phyloP scores from a whole-genome alignment of 2,888 invertebrate genomes.

The Unio pictorum region DNA sequence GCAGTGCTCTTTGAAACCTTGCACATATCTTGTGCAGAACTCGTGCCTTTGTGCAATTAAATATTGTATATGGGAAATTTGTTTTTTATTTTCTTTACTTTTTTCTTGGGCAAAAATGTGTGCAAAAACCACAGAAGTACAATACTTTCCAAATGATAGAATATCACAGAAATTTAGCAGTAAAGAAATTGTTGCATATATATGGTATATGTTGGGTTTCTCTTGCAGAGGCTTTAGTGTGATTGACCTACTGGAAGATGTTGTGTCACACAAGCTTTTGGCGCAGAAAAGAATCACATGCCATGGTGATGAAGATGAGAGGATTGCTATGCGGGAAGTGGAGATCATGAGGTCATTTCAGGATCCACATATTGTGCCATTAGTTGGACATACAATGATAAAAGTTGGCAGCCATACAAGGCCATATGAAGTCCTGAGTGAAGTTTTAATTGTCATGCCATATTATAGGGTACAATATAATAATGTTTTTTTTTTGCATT shows the following conservation, averaged over 20 bases:
- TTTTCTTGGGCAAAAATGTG: no score
- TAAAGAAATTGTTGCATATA: no score
- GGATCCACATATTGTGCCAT: conserved; percentile 83
- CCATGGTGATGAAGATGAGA: conserved; percentile 84
- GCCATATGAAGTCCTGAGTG: conserved; percentile 75
- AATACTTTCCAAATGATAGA: no score
- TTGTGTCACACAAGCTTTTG: conserved; percentile 78
- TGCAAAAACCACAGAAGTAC: no score
- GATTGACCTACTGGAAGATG: conserved; percentile 83
- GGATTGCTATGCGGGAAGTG: conserved; percentile 80
- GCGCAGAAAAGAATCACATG: conserved; percentile 87
- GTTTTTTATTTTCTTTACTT: no score
- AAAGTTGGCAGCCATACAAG: conserved; percentile 66
- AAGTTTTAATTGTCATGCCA: conserved; percentile 82
- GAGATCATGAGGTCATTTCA: conserved; percentile 81
- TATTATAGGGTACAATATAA: conserved; percentile 77
- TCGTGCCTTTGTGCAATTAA: no score
- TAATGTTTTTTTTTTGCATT: background rate
- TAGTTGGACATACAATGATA: conserved; percentile 79
- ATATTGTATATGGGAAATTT: no score
- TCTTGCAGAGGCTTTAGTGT: conserved; percentile 83
- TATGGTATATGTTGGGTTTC: background rate
- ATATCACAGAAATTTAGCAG: no score
- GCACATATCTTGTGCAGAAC: no score
- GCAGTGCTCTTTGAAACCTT: no score